Conservation (phyloP, 2,113 vertebrate species). For the Nanorana parkeri region DNA sequence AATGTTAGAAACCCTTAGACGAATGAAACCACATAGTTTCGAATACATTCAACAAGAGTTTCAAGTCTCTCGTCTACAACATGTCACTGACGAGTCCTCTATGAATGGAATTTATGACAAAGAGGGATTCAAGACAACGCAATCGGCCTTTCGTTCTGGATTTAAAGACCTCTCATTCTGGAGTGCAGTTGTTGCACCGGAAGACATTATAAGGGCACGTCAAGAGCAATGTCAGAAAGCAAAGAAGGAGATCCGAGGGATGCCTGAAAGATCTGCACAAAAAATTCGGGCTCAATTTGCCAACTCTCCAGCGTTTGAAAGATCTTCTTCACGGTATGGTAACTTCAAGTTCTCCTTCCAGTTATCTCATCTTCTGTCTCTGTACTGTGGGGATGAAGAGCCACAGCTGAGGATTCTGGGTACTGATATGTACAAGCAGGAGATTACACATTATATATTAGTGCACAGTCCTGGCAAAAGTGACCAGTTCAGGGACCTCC, state of each 20-base stretch:
- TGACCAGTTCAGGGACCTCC: not conserved
- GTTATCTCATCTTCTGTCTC: not conserved
- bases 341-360: slow-evolving; percentile 32
- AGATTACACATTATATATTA: slow-evolving; percentile 32
- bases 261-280: not conserved
- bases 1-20: too few species aligned
- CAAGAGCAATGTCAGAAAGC: too few species aligned
- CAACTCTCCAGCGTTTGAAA: slow-evolving; percentile 28
- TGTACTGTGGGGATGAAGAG: not conserved
- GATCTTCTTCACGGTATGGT: slow-evolving; percentile 5
- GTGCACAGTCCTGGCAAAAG: slow-evolving; percentile 7
- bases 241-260: not conserved
- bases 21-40: too few species aligned
- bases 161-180: too few species aligned
- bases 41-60: too few species aligned
- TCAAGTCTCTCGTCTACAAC: too few species aligned
- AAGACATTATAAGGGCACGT: too few species aligned
- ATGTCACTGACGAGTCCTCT: too few species aligned
- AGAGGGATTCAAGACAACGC: too few species aligned
- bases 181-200: too few species aligned
- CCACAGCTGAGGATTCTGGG: slow-evolving; percentile 34
- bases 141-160: too few species aligned
- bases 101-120: too few species aligned
- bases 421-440: slow-evolving; percentile 29
- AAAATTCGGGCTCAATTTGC: not conserved